phyloP scores from a whole-genome alignment of 2,113 vertebrate genomes.

The Pedetes capensis region DNA sequence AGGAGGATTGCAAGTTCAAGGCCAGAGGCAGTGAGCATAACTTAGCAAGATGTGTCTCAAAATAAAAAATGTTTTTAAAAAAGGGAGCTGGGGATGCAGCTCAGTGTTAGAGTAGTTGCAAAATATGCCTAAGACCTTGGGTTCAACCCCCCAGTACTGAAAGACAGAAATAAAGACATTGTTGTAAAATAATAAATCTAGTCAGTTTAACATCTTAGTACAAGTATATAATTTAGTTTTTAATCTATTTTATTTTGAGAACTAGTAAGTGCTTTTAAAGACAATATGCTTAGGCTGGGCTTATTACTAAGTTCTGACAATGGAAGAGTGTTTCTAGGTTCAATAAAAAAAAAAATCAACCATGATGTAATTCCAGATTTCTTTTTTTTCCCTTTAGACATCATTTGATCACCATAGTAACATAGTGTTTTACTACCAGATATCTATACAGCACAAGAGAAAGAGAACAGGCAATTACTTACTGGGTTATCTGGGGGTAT shows the following conservation, averaged over 20 bases:
- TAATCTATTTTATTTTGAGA: constrained; percentile 38
- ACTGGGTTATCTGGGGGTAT: constrained; percentile 50
- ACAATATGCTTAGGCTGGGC: not conserved
- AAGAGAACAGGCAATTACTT: constrained; percentile 59
- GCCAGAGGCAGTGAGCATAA: too few species aligned
- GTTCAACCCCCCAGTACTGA: too few species aligned
- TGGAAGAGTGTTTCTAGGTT: constrained; percentile 25
- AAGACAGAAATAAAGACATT: too few species aligned
- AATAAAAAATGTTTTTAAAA: too few species aligned
- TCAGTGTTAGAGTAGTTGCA: too few species aligned
- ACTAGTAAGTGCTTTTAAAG: constrained; percentile 39
- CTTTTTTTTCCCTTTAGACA: constrained; percentile 53
- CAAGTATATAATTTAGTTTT: not conserved
- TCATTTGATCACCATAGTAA: constrained; percentile 64
- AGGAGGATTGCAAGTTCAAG: too few species aligned
- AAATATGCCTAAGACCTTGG: too few species aligned
- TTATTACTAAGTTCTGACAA: constrained; percentile 4
- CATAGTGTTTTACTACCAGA: constrained; percentile 59
- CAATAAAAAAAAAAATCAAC: not conserved
- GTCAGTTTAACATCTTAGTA: not conserved
- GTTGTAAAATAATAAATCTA: constrained; percentile 47
- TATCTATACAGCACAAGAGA: constrained; percentile 38
- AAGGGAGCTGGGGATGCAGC: too few species aligned
- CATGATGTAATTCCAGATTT: constrained; percentile 64
- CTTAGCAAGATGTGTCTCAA: too few species aligned